phyloP scores from a whole-genome alignment of 2,888 invertebrate species.

The Biston betularia region DNA sequence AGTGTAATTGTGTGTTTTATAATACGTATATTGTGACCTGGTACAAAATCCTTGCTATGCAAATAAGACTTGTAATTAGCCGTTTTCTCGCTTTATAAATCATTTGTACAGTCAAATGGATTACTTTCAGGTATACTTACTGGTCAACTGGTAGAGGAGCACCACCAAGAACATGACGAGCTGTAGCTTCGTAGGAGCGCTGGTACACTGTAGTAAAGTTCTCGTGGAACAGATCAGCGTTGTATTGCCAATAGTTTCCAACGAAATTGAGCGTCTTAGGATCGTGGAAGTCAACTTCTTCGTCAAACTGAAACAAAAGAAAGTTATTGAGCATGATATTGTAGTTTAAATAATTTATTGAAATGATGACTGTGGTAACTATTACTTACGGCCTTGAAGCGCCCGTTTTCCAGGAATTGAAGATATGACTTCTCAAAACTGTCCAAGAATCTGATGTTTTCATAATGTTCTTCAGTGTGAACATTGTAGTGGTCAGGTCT shows the following conservation, averaged over 20 bases:
- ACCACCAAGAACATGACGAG: conserved; percentile 75
- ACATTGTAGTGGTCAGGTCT: conserved; percentile 87
- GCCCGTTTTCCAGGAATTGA: conserved; percentile 82
- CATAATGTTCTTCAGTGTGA: conserved; percentile 75
- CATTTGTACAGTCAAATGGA: background rate
- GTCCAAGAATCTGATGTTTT: conserved; percentile 84
- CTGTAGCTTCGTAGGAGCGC: conserved; percentile 87
- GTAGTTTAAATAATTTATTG: background rate
- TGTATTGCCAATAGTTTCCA: conserved; percentile 86
- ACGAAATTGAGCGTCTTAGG: conserved; percentile 83
- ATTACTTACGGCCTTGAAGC: conserved; percentile 85
- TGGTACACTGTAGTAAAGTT: conserved; percentile 62
- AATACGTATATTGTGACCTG: too few species aligned
- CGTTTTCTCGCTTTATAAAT: too few species aligned
- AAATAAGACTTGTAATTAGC: too few species aligned
- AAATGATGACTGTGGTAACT: background rate
- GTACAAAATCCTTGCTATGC: too few species aligned
- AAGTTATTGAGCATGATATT: background rate
- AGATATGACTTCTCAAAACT: conserved; percentile 85
- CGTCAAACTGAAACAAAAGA: conserved; percentile 62
- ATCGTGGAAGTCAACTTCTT: conserved; percentile 66
- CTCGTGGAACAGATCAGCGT: conserved; percentile 77
- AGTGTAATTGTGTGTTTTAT: background rate
- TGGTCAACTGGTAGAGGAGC: conserved; percentile 58
- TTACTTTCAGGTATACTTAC: conserved; percentile 50